Evolutionary conservation across 1,140 invertebrate species (phyloP).

Genomic region (Lerema accius): DNA sequence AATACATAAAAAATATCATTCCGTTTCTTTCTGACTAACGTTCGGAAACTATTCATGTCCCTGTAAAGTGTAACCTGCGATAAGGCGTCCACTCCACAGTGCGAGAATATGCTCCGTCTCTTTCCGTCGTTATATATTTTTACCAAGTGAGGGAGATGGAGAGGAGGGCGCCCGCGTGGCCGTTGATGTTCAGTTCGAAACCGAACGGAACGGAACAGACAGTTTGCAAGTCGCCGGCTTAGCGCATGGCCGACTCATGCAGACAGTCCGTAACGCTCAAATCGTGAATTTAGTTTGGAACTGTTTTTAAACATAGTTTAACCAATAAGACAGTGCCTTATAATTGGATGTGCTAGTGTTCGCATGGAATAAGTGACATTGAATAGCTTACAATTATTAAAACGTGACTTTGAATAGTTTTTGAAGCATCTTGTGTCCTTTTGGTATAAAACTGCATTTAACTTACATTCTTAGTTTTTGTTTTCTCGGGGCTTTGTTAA

Average conservation of each 20-base stretch:
- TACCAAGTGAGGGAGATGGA: slow-evolving; percentile 68
- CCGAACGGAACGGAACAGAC: slow-evolving; percentile 68
- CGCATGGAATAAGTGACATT: slow-evolving; percentile 66
- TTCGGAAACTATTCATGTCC: slow-evolving; percentile 73
- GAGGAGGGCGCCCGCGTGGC: slow-evolving; percentile 75
- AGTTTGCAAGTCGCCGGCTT: slow-evolving; percentile 81
- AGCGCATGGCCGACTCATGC: slow-evolving; percentile 69
- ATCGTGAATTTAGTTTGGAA: slow-evolving; percentile 66
- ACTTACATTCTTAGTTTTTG: slow-evolving; percentile 50
- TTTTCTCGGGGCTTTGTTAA: slow-evolving; percentile 64
- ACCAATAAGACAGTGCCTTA: slow-evolving; percentile 72
- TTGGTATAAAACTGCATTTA: slow-evolving; percentile 74
- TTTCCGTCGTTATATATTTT: slow-evolving; percentile 50
- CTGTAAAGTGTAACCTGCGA: slow-evolving; percentile 77
- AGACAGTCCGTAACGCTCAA: slow-evolving; percentile 73
- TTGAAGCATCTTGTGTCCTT: slow-evolving; percentile 74
- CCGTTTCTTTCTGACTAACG: slow-evolving; percentile 72
- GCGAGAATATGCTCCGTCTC: slow-evolving; percentile 55
- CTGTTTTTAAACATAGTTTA: slow-evolving; percentile 59
- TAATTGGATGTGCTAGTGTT: slow-evolving; percentile 75
- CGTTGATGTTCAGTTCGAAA: slow-evolving; percentile 74
- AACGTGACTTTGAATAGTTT: slow-evolving; percentile 66
- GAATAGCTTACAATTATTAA: slow-evolving; percentile 50
- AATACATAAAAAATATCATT: slow-evolving; percentile 73
- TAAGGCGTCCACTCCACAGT: slow-evolving; percentile 61